A percentile compares a stretch with the other conserved stretches of the same genome.
Conservation (phyloP, 2,113 vertebrate species). For the Vidua chalybeata region DNA sequence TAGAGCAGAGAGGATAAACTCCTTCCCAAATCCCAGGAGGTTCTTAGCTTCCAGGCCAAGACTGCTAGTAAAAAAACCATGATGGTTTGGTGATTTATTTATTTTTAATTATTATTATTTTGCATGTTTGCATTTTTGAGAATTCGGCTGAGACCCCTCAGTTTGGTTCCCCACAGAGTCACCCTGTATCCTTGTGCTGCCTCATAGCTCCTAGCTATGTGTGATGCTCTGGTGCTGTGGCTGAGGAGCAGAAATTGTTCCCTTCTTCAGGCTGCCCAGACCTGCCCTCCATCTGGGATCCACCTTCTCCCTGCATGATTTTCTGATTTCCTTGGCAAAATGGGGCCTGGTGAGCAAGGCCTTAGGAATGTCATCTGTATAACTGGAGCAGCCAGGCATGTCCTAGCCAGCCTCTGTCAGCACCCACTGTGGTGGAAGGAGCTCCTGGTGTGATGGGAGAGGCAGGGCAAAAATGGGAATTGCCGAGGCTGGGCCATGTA, state of each 20-base stretch:
- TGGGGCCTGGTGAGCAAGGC: not conserved
- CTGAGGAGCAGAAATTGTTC: not conserved
- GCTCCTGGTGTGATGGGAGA: not conserved
- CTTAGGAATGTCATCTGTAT: not conserved
- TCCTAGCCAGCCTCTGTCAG: not conserved
- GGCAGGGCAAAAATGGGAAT: not conserved
- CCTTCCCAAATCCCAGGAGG: not conserved
- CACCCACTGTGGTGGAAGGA: not conserved
- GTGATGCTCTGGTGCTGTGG: not conserved
- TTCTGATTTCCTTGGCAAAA: not conserved
- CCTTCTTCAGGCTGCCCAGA: not conserved
- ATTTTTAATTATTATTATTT: not conserved
- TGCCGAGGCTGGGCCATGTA: fast-evolving
- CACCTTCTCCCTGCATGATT: not conserved
- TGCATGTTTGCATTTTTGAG: not conserved
- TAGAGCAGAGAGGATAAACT: not conserved
- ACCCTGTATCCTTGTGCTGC: not conserved
- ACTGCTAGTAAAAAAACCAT: not conserved
- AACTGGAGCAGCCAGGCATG: not conserved
- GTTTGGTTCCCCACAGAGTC: not conserved
- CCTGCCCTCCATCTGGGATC: not conserved
- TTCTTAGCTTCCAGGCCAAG: not conserved
- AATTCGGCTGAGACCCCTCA: not conserved
- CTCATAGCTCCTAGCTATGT: fast-evolving
- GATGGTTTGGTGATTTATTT: not conserved